These are phyloP conservation scores for Fregetta grallaria DNA, from an alignment of 2,113 vertebrate species.

Conservation along the genomic window DNA sequence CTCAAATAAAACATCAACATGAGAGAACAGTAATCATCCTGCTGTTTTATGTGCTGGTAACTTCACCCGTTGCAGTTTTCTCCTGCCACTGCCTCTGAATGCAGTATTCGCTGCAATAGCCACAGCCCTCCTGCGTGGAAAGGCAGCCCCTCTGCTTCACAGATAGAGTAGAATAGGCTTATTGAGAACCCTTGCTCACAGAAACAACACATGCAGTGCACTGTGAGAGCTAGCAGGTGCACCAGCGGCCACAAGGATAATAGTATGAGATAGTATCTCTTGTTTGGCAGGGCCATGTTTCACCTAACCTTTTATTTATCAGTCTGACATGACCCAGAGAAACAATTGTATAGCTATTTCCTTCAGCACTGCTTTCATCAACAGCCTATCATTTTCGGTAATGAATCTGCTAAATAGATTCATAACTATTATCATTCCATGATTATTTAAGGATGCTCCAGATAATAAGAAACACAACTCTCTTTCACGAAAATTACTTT, in stretches of 20 bases:
- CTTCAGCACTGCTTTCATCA: neutral
- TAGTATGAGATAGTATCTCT: neutral
- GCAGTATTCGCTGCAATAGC: constrained; percentile 56
- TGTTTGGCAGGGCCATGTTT: neutral
- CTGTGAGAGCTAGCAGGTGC: constrained; percentile 55
- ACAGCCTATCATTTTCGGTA: neutral
- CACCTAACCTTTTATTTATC: constrained; percentile 22
- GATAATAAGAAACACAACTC: neutral
- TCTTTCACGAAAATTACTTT: neutral
- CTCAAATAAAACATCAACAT: constrained; percentile 9
- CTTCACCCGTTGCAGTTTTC: constrained; percentile 51
- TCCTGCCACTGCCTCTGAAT: constrained; percentile 33
- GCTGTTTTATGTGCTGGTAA: constrained; percentile 26
- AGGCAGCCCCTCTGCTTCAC: constrained; percentile 38
- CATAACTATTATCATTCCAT: neutral
- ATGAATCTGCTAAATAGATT: neutral
- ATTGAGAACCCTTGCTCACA: constrained; percentile 8
- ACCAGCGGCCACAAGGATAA: constrained; percentile 13
- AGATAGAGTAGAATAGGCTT: neutral
- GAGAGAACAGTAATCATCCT: neutral
- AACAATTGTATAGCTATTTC: neutral
- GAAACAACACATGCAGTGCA: neutral
- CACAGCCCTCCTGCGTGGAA: constrained; percentile 39
- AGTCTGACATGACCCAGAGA: constrained; percentile 8
- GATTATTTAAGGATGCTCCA: neutral